Conservation (phyloP, 2,797 vertebrate genomes). For the Sus cebifrons region DNA sequence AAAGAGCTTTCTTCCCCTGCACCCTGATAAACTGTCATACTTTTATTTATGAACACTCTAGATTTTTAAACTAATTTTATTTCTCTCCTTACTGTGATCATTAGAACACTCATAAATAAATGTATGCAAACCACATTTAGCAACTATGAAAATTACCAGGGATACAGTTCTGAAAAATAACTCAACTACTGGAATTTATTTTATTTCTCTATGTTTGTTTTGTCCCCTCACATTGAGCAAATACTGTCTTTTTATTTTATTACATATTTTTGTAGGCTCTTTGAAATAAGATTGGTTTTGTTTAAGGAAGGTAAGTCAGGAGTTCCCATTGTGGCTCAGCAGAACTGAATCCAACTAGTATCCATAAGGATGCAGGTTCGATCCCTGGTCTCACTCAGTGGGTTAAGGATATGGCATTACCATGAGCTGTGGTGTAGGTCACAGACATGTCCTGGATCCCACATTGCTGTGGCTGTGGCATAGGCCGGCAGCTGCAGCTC, state of each 20-base stretch:
- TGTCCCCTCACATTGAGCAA: background rate
- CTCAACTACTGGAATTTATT: background rate
- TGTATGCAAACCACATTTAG: background rate
- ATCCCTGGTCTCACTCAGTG: too few species aligned
- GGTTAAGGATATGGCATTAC: too few species aligned
- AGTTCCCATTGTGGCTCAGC: too few species aligned
- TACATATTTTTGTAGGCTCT: slow-evolving; percentile 12
- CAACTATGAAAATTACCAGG: slow-evolving; percentile 22
- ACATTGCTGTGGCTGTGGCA: too few species aligned
- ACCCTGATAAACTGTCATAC: background rate
- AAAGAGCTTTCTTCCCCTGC: background rate
- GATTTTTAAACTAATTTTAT: slow-evolving; percentile 36
- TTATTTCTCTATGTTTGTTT: background rate
- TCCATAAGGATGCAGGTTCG: too few species aligned
- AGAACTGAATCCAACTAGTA: too few species aligned
- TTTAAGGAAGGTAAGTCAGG: background rate
- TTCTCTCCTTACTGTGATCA: background rate
- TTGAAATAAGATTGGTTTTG: slow-evolving; percentile 46
- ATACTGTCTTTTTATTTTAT: slow-evolving; percentile 37
- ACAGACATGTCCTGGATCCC: too few species aligned
- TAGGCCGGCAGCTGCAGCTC: too few species aligned
- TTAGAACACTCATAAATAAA: slow-evolving; percentile 15
- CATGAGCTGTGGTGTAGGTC: too few species aligned
- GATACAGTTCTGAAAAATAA: slow-evolving; percentile 28
- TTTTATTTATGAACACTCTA: background rate